phyloP scores from a whole-genome alignment of 2,797 vertebrate genomes.

The Hyperoplus immaculatus region DNA sequence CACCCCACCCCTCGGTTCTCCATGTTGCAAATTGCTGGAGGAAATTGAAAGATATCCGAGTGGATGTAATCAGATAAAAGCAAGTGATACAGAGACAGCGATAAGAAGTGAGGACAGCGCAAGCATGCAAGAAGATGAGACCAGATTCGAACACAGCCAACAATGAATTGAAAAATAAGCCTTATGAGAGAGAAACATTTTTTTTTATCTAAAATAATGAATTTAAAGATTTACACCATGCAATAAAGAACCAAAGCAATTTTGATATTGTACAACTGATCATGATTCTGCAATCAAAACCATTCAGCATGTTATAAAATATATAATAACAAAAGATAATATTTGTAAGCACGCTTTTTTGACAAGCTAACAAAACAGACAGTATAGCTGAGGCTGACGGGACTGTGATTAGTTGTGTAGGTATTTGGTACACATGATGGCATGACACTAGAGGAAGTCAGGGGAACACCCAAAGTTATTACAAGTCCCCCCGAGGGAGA shows the following conservation, averaged over 20 bases:
- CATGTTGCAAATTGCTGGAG: slow-evolving; percentile 83
- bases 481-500: background rate
- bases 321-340: background rate
- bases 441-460: no score
- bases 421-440: background rate
- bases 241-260: background rate
- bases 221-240: background rate
- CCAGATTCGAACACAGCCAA: slow-evolving; percentile 45
- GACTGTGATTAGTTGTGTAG: background rate
- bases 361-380: background rate
- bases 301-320: background rate
- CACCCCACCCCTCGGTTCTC: slow-evolving; percentile 62
- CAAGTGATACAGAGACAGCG: slow-evolving; percentile 67
- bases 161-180: slow-evolving; percentile 28
- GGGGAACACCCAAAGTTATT: background rate
- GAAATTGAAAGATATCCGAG: slow-evolving; percentile 86
- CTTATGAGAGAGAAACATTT: slow-evolving; percentile 22
- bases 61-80: slow-evolving; percentile 74
- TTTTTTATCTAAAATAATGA: slow-evolving; percentile 1
- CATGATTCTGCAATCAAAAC: background rate
- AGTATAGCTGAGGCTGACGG: background rate
- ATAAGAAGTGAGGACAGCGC: slow-evolving; percentile 40
- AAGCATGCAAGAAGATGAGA: slow-evolving; percentile 22
- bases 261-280: background rate
- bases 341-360: background rate